These are phyloP conservation scores for Acanthopleura granulata DNA, from an alignment of 2,888 invertebrate genomes.

Conservation along the genomic window DNA sequence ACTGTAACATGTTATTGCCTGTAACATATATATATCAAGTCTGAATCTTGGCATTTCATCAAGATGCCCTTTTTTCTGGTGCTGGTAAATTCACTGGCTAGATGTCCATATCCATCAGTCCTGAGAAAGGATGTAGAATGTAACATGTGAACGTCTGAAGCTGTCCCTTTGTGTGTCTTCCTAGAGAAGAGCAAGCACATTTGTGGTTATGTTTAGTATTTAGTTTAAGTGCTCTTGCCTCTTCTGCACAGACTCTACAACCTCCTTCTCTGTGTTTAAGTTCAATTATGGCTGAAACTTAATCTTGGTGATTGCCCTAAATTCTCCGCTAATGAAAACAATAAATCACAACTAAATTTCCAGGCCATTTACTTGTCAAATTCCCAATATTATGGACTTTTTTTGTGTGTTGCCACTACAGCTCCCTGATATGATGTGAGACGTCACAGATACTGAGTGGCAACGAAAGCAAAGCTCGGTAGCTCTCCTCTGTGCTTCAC, in stretches of 20 bases:
- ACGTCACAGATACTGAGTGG: no score
- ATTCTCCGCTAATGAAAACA: slow-evolving; percentile 21
- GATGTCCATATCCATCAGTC: no score
- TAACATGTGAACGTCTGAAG: no score
- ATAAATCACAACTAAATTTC: slow-evolving; percentile 35
- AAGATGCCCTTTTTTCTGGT: no score
- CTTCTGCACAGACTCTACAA: not conserved
- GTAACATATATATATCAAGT: no score
- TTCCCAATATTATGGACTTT: slow-evolving; percentile 2
- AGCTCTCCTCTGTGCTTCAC: no score
- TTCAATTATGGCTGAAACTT: slow-evolving; percentile 5
- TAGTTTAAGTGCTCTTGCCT: not conserved
- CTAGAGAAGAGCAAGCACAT: not conserved
- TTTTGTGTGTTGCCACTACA: not conserved
- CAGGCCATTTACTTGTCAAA: slow-evolving; percentile 26
- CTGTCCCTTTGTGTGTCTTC: no score
- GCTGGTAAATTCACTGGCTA: no score
- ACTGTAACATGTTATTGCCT: no score
- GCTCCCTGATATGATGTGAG: not conserved
- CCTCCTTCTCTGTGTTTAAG: not conserved
- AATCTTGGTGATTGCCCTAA: slow-evolving; percentile 2
- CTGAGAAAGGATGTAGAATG: no score
- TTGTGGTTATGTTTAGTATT: not conserved
- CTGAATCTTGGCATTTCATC: no score
- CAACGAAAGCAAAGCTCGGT: no score